Evolutionary conservation across 2,797 vertebrate genomes (phyloP).

Genomic region (Muscicapa striata): DNA sequence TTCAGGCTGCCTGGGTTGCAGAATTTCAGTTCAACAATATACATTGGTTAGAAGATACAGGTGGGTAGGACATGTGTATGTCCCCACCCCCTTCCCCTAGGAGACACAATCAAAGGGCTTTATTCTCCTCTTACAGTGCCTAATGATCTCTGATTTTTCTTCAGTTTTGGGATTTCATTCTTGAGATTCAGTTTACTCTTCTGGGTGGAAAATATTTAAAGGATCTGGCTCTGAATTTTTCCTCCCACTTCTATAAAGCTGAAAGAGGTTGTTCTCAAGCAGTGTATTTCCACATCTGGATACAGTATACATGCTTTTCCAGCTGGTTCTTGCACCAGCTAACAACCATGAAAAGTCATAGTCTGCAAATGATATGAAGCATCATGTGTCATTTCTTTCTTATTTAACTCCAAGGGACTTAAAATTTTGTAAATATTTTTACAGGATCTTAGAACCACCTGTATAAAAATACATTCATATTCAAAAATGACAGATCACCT

Average conservation of each 20-base stretch:
- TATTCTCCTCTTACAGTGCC: background rate
- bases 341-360: background rate
- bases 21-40: background rate
- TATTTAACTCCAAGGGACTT: background rate
- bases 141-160: background rate
- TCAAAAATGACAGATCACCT: background rate
- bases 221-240: background rate
- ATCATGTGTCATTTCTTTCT: background rate
- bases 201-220: background rate
- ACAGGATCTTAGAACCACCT: background rate
- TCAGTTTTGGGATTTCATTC: background rate
- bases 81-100: fast-evolving
- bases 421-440: background rate
- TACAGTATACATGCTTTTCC: background rate
- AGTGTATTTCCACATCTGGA: background rate
- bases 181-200: background rate
- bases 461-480: background rate
- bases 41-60: background rate
- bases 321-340: background rate
- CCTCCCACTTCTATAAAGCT: background rate
- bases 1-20: background rate
- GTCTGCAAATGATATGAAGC: background rate
- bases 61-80: background rate
- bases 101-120: background rate
- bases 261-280: background rate